Evolutionary conservation across 2,113 vertebrate species (phyloP).

Genomic region (Hiodon tergisus): DNA sequence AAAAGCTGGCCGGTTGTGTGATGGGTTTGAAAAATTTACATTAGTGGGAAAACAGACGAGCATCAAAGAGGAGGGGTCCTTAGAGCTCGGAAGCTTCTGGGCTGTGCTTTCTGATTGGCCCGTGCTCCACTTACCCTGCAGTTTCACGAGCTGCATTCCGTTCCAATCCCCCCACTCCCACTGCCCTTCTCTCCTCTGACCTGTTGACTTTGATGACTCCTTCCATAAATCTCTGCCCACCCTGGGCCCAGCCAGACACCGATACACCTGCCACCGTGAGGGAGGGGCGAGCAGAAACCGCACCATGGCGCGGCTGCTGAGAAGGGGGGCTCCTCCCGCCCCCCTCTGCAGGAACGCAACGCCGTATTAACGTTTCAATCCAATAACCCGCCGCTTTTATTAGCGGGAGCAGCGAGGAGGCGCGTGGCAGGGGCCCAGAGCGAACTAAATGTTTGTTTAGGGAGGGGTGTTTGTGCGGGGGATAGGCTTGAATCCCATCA

Average conservation of each 20-base stretch:
- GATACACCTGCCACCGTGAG: no score
- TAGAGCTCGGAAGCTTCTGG: conserved; percentile 1
- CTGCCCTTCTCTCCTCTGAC: conserved; percentile 1
- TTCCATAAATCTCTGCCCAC: conserved; percentile 3
- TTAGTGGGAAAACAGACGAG: background rate
- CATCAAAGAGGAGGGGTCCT: background rate
- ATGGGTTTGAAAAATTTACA: conserved; percentile 28
- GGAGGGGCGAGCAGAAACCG: background rate
- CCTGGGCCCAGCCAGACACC: background rate
- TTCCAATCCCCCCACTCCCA: background rate
- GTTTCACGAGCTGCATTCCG: conserved; percentile 32
- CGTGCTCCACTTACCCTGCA: background rate
- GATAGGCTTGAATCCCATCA: background rate
- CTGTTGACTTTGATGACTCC: background rate
- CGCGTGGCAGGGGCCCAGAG: background rate
- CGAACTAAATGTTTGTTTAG: background rate
- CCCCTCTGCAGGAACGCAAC: conserved; percentile 29
- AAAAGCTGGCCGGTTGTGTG: conserved; percentile 35
- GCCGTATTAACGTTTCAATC: conserved; percentile 32
- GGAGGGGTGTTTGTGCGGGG: background rate
- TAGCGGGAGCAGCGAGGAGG: background rate
- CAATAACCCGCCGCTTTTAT: conserved; percentile 14
- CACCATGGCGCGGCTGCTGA: conserved; percentile 6
- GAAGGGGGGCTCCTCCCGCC: background rate
- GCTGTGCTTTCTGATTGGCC: background rate